A percentile compares a stretch with the other conserved stretches of the same genome.
Conservation (phyloP, 2,797 vertebrate species). For the Lutjanus campechanus region DNA sequence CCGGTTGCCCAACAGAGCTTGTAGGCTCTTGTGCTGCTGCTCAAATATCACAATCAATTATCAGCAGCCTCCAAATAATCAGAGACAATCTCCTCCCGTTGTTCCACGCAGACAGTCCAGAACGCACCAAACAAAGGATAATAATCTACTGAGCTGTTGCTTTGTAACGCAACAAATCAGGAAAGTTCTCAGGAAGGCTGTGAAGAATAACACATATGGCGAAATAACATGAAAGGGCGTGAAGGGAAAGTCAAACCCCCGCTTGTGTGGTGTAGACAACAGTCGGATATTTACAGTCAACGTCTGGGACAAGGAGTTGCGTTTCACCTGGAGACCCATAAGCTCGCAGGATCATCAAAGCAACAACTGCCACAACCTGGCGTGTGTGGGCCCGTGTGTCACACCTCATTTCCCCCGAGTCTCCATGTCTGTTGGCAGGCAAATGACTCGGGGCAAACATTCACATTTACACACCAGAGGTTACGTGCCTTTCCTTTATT, state of each 20-base stretch:
- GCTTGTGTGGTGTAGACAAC: slow-evolving; percentile 67
- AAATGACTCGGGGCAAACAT: slow-evolving; percentile 81
- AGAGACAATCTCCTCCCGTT: slow-evolving; percentile 54
- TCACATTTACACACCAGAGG: slow-evolving; percentile 73
- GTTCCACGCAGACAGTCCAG: slow-evolving; percentile 44
- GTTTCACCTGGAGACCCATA: slow-evolving; percentile 76
- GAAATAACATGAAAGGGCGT: slow-evolving; percentile 57
- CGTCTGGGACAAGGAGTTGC: slow-evolving; percentile 63
- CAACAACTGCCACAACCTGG: slow-evolving; percentile 76
- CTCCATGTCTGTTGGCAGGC: slow-evolving; percentile 77
- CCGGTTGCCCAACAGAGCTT: slow-evolving; percentile 40
- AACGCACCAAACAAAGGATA: slow-evolving; percentile 57
- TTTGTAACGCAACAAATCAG: slow-evolving; percentile 53
- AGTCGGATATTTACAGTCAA: slow-evolving; percentile 80
- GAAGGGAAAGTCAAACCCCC: slow-evolving; percentile 69
- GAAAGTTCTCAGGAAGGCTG: slow-evolving; percentile 46
- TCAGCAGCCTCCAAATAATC: slow-evolving; percentile 62
- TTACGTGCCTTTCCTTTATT: slow-evolving; percentile 63
- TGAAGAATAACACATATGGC: slow-evolving; percentile 50
- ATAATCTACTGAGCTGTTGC: slow-evolving; percentile 52
- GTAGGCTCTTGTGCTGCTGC: slow-evolving; percentile 53
- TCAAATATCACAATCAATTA: slow-evolving; percentile 73
- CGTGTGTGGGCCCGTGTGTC: slow-evolving; percentile 75
- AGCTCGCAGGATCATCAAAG: slow-evolving; percentile 78
- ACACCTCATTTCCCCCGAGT: slow-evolving; percentile 82